Conservation (phyloP, 2,797 vertebrate species). For the Thamnophis elegans region DNA sequence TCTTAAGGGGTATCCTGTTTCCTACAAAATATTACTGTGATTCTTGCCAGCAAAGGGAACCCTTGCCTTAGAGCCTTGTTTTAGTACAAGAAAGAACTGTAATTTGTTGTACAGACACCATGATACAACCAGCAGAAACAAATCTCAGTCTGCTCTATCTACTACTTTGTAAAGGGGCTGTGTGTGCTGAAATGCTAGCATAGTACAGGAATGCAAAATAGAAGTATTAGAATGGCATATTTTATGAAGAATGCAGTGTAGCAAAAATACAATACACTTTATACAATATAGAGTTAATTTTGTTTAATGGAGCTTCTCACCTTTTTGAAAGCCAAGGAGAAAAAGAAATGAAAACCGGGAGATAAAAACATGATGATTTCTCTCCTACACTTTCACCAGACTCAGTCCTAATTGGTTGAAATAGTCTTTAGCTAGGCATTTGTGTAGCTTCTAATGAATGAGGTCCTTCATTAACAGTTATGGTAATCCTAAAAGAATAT, state of each 20-base stretch:
- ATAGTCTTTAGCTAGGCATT: background rate
- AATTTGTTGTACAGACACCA: background rate
- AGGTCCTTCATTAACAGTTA: background rate
- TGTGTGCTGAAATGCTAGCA: background rate
- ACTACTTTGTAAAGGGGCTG: background rate
- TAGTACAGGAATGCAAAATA: background rate
- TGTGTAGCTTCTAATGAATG: background rate
- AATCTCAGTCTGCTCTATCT: background rate
- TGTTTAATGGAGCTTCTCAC: slow-evolving; percentile 43
- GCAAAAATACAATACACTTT: background rate
- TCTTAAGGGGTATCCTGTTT: background rate
- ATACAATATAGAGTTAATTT: slow-evolving; percentile 21
- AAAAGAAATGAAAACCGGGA: background rate
- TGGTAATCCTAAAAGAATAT: background rate
- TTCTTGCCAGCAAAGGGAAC: background rate
- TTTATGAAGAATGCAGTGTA: background rate
- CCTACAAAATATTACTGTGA: background rate
- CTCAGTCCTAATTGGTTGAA: background rate
- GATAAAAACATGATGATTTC: background rate
- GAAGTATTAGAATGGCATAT: background rate
- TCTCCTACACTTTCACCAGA: background rate
- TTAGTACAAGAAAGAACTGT: slow-evolving; percentile 3
- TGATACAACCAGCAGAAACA: background rate
- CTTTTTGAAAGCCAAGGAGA: slow-evolving; percentile 1
- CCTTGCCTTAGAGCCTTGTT: background rate